Conservation (phyloP, 2,113 vertebrate species). For the Morone chrysops region DNA sequence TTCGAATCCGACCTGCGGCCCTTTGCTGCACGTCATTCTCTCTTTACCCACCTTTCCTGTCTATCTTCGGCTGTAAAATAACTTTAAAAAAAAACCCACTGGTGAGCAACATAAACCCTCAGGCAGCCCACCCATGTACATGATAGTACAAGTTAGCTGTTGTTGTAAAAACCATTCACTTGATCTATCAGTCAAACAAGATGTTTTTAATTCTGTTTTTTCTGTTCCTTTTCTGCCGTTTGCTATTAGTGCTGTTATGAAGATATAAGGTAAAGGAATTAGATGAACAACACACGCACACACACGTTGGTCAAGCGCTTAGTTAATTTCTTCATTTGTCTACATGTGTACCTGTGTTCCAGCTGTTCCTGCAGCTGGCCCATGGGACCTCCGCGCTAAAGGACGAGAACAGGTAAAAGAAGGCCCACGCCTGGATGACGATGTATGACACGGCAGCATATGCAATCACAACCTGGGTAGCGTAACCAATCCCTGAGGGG, state of each 20-base stretch:
- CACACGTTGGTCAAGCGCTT: not conserved
- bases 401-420: slow-evolving; percentile 93
- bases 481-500: slow-evolving; percentile 77
- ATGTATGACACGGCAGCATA: slow-evolving; percentile 81
- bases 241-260: not conserved
- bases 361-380: slow-evolving; percentile 89
- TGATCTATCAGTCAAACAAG: too few species aligned
- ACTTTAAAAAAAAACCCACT: too few species aligned
- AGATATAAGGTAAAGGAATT: not conserved
- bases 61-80: too few species aligned
- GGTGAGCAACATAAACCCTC: too few species aligned
- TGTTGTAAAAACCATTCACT: too few species aligned
- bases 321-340: not conserved
- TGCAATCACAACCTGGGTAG: slow-evolving; percentile 78
- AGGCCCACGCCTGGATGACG: slow-evolving; percentile 82
- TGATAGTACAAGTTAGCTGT: too few species aligned
- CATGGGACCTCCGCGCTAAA: slow-evolving; percentile 89
- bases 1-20: too few species aligned
- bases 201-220: too few species aligned
- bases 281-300: not conserved
- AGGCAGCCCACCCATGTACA: too few species aligned
- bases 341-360: slow-evolving; percentile 89
- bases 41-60: too few species aligned
- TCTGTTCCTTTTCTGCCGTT: too few species aligned
- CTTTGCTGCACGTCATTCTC: too few species aligned